Percentiles rank a stretch among this genome's conserved stretches.
Conservation (phyloP, 2,113 vertebrate genomes). For the Eidolon helvum region DNA sequence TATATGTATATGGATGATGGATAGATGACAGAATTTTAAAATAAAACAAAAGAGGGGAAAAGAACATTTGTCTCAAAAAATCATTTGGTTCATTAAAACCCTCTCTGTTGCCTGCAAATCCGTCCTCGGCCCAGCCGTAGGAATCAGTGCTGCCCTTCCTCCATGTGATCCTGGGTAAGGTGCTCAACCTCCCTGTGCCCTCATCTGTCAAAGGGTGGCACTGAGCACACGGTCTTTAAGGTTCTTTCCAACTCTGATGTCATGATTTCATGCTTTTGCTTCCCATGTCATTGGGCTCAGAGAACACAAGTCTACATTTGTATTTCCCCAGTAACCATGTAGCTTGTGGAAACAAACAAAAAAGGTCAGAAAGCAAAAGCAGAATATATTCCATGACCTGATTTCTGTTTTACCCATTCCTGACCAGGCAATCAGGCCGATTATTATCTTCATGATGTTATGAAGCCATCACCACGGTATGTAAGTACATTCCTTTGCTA, state of each 20-base stretch:
- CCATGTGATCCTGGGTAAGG: neutral
- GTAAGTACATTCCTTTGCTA: neutral
- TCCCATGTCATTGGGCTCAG: neutral
- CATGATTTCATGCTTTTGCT: neutral
- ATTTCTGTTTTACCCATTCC: neutral
- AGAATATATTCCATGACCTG: neutral
- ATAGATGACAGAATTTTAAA: neutral
- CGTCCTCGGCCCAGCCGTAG: fast-evolving
- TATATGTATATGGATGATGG: neutral
- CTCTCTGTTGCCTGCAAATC: neutral
- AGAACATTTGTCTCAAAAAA: neutral
- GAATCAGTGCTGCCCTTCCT: neutral
- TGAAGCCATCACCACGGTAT: neutral
- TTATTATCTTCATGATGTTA: neutral
- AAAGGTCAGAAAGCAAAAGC: slow-evolving; percentile 35
- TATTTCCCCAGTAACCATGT: neutral
- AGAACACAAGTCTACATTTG: neutral
- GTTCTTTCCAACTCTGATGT: neutral
- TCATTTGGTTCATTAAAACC: neutral
- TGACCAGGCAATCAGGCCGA: neutral
- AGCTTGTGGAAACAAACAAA: neutral
- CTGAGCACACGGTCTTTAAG: neutral
- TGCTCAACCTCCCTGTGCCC: neutral
- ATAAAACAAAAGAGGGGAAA: neutral
- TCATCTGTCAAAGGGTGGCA: neutral